Conservation (phyloP, 2,797 vertebrate species). For the Danio aesculapii region DNA sequence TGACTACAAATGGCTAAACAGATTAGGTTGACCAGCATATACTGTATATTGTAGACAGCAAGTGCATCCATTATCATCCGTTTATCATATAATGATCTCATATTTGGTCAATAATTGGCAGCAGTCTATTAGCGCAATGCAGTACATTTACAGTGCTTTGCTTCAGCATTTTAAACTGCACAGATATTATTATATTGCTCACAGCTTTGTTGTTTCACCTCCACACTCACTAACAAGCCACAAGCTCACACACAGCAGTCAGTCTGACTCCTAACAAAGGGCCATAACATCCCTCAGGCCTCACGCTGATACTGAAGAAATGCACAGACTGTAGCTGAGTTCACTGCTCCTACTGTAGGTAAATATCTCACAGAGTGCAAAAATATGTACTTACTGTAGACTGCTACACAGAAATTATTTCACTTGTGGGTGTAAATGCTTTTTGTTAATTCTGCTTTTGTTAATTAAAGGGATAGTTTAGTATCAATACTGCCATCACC, state of each 20-base stretch:
- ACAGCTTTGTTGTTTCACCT: neutral
- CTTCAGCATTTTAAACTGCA: neutral
- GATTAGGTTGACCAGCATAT: neutral
- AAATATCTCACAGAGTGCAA: slow-evolving; percentile 1
- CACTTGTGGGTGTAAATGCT: neutral
- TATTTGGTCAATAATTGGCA: neutral
- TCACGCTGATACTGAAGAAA: neutral
- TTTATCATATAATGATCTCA: neutral
- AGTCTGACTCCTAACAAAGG: neutral
- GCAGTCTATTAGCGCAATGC: neutral
- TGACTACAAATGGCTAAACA: too few species aligned
- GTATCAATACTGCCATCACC: too few species aligned
- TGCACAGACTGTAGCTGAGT: neutral
- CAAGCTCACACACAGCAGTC: slow-evolving; percentile 2
- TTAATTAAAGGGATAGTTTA: too few species aligned
- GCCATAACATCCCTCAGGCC: neutral
- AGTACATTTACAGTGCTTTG: neutral
- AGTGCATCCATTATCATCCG: neutral
- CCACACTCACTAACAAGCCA: slow-evolving; percentile 1
- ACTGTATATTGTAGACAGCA: neutral
- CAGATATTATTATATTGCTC: neutral
- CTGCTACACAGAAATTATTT: neutral
- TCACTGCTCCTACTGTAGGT: neutral
- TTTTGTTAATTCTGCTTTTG: neutral
- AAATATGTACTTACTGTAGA: neutral